Evolutionary conservation across 2,888 invertebrate genomes (phyloP).

Genomic region (Eupithecia dodoneata): DNA sequence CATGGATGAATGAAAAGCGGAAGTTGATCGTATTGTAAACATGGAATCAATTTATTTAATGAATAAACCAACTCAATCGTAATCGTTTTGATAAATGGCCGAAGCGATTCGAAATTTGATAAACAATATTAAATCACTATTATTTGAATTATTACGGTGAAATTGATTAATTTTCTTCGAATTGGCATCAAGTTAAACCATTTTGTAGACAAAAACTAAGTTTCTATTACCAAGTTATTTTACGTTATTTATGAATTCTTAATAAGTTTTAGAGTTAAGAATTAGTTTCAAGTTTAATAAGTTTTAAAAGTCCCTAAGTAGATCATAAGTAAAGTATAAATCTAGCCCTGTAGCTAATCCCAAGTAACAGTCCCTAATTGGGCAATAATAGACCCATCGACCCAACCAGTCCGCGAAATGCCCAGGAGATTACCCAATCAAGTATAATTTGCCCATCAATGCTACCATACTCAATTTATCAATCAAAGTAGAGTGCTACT

Average conservation of each 20-base stretch:
- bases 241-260: background rate
- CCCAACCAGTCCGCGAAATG: constrained; percentile 24
- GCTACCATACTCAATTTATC: constrained; percentile 31
- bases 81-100: constrained; percentile 51
- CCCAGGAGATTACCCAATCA: constrained; percentile 34
- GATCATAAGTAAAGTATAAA: background rate
- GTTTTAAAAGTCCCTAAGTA: background rate
- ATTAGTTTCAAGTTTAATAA: background rate
- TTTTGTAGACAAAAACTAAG: background rate
- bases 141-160: constrained; percentile 56
- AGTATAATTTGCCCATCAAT: constrained; percentile 30
- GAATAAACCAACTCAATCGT: constrained; percentile 13
- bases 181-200: background rate
- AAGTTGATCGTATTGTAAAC: constrained; percentile 24
- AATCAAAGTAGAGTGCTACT: constrained; percentile 30
- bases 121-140: constrained; percentile 33
- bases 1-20: constrained; percentile 46
- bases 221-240: background rate
- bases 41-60: constrained; percentile 26
- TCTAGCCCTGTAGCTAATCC: background rate
- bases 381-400: constrained; percentile 27
- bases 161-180: constrained; percentile 52
- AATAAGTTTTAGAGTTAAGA: background rate
- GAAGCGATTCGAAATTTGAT: constrained; percentile 56
- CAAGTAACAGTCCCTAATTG: constrained; percentile 13